Percentiles rank a stretch among this genome's conserved stretches.
Evolutionary conservation across 2,888 invertebrate genomes (phyloP).

Genomic region (Eristalis tenax): DNA sequence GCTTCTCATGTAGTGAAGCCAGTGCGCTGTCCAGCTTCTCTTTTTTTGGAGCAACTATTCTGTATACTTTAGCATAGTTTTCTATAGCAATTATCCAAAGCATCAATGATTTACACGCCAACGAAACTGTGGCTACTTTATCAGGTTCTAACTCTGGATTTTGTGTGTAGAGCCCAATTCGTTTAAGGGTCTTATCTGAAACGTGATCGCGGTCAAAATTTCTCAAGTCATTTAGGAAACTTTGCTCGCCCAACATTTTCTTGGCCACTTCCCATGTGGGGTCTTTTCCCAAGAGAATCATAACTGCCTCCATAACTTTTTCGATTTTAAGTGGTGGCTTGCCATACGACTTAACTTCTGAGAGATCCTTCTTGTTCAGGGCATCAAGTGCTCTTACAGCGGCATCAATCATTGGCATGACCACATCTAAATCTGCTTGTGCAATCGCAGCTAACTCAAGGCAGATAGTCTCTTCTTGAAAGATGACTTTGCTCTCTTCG

Average conservation of each 20-base stretch:
- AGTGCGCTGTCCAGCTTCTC: slow-evolving; percentile 90
- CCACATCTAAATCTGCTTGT: slow-evolving; percentile 90
- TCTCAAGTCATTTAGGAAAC: slow-evolving; percentile 89
- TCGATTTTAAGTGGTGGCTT: slow-evolving; percentile 93
- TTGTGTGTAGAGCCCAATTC: slow-evolving; percentile 89
- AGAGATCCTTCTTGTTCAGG: slow-evolving; percentile 92
- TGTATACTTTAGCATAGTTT: slow-evolving; percentile 93
- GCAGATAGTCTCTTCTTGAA: slow-evolving; percentile 90
- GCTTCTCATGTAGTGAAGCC: slow-evolving; percentile 89
- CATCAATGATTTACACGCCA: slow-evolving; percentile 93
- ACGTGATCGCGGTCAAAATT: slow-evolving; percentile 95
- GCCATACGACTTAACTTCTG: slow-evolving; percentile 94
- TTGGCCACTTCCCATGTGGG: slow-evolving; percentile 95
- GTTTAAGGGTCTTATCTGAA: slow-evolving; percentile 89
- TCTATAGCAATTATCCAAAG: slow-evolving; percentile 96
- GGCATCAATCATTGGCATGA: slow-evolving; percentile 93
- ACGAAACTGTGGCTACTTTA: slow-evolving; percentile 91
- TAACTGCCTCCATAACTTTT: slow-evolving; percentile 94
- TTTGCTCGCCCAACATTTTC: slow-evolving; percentile 90
- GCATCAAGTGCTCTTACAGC: slow-evolving; percentile 89
- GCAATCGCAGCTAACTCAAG: slow-evolving; percentile 91
- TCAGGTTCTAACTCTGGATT: slow-evolving; percentile 94
- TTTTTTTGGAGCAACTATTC: slow-evolving; percentile 93
- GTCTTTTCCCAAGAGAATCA: slow-evolving; percentile 87
- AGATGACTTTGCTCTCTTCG: slow-evolving; percentile 87